Evolutionary conservation across 2,888 invertebrate genomes (phyloP).

Genomic region (Agriotes lineatus): DNA sequence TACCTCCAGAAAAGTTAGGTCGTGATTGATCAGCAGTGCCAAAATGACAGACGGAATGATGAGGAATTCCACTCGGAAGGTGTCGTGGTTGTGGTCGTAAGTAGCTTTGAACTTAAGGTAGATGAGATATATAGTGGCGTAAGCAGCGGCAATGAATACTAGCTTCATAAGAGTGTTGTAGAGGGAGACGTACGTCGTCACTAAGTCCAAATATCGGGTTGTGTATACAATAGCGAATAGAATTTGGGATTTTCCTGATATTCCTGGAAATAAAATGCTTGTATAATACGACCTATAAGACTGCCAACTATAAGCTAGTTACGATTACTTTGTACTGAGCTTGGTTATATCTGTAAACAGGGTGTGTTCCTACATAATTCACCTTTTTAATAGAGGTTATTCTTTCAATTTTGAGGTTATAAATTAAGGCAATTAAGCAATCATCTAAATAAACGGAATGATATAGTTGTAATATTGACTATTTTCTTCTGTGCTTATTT

Average conservation of each 20-base stretch:
- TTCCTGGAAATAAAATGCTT: constrained; percentile 77
- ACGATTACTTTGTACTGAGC: too few species aligned
- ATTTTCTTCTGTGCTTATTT: too few species aligned
- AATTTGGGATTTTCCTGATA: constrained; percentile 97
- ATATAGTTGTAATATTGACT: too few species aligned
- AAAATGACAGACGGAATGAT: constrained; percentile 87
- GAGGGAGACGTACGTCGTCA: constrained; percentile 93
- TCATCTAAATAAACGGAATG: too few species aligned
- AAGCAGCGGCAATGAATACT: constrained; percentile 88
- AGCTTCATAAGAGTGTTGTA: constrained; percentile 98
- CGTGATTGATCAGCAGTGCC: constrained; percentile 94
- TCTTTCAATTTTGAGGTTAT: too few species aligned
- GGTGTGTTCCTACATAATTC: too few species aligned
- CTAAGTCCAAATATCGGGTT: constrained; percentile 93
- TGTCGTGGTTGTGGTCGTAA: constrained; percentile 97
- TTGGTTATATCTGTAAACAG: too few species aligned
- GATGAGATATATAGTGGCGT: constrained; percentile 94
- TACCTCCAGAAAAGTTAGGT: constrained; percentile 93
- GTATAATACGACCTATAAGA: too few species aligned
- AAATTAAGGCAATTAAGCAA: too few species aligned
- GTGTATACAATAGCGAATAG: constrained; percentile 94
- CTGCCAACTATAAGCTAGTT: too few species aligned
- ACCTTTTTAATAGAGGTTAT: too few species aligned
- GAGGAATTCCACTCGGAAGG: constrained; percentile 97
- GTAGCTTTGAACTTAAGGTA: constrained; percentile 97